Evolutionary conservation across 2,797 vertebrate genomes (phyloP).

Genomic region (Setipinna tenuifilis): DNA sequence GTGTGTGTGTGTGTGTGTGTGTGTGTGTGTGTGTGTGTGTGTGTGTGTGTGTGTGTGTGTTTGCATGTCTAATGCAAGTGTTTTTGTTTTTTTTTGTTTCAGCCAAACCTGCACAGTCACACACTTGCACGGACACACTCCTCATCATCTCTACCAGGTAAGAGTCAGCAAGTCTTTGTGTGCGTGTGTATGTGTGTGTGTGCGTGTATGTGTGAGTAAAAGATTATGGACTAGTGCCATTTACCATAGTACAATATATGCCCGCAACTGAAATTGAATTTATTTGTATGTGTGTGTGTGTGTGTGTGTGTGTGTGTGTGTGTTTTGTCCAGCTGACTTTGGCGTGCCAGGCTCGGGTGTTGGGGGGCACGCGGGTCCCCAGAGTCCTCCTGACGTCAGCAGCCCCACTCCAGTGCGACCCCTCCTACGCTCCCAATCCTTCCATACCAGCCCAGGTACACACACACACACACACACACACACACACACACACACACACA

Average conservation of each 20-base stretch:
- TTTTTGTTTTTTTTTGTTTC: slow-evolving; percentile 41
- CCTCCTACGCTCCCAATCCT: slow-evolving; percentile 70
- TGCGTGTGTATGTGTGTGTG: slow-evolving; percentile 40
- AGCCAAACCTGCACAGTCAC: slow-evolving; percentile 82
- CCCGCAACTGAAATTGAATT: no score
- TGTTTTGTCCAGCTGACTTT: slow-evolving; percentile 70
- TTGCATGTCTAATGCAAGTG: slow-evolving; percentile 28
- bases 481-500: no score
- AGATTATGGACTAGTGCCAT: no score
- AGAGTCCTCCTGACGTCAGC: slow-evolving; percentile 26
- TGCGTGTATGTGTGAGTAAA: neutral
- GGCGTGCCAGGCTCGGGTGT: slow-evolving; percentile 59
- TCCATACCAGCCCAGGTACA: slow-evolving; percentile 41
- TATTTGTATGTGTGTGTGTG: neutral
- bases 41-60: neutral
- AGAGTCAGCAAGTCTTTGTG: slow-evolving; percentile 45
- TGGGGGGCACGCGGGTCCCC: slow-evolving; percentile 56
- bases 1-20: neutral
- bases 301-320: neutral
- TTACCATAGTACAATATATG: no score
- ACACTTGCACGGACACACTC: slow-evolving; percentile 78
- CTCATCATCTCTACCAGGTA: slow-evolving; percentile 86
- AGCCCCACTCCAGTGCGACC: slow-evolving; percentile 61
- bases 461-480: no score
- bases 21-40: neutral